A percentile compares a stretch with the other conserved stretches of the same genome.
Evolutionary conservation across 2,113 vertebrate species (phyloP).

Genomic region (Thunnus thynnus): DNA sequence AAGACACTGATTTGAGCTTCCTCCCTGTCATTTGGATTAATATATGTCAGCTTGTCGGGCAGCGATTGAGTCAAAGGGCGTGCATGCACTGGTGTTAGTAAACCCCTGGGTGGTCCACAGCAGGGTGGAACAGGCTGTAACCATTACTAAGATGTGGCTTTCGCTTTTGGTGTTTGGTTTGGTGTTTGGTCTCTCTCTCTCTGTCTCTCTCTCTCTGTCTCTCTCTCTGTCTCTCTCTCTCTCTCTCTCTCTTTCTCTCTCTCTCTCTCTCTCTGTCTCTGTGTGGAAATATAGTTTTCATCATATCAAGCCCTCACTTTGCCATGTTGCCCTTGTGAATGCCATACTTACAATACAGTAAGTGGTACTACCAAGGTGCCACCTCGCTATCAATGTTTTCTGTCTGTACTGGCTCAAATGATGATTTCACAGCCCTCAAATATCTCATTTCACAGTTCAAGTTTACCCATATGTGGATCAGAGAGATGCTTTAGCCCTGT

Average conservation of each 20-base stretch:
- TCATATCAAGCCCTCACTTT: constrained; percentile 9
- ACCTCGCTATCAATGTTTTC: constrained; percentile 20
- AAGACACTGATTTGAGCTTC: constrained; percentile 27
- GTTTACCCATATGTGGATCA: constrained; percentile 58
- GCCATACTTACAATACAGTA: not conserved
- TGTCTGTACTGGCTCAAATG: constrained; percentile 29
- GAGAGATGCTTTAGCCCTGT: constrained; percentile 50
- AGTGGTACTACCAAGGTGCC: not conserved
- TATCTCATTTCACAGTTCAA: constrained; percentile 58
- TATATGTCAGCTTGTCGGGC: constrained; percentile 27
- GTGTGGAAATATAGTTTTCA: constrained; percentile 9
- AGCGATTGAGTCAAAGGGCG: constrained; percentile 12
- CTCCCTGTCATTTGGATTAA: constrained; percentile 38
- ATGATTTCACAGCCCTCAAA: constrained; percentile 47
- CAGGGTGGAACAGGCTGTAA: constrained; percentile 43
- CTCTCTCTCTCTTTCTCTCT: not conserved
- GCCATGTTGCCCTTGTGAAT: constrained; percentile 7
- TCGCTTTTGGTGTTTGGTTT: not conserved
- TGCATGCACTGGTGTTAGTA: constrained; percentile 19
- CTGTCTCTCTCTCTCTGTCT: no score
- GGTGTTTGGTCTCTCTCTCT: no score
- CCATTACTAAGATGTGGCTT: constrained; percentile 45
- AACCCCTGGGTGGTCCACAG: constrained; percentile 64
- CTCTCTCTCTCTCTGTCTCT: not conserved
- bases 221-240: not conserved